phyloP scores from a whole-genome alignment of 2,888 invertebrate genomes.

The Dysmachus trigonus region DNA sequence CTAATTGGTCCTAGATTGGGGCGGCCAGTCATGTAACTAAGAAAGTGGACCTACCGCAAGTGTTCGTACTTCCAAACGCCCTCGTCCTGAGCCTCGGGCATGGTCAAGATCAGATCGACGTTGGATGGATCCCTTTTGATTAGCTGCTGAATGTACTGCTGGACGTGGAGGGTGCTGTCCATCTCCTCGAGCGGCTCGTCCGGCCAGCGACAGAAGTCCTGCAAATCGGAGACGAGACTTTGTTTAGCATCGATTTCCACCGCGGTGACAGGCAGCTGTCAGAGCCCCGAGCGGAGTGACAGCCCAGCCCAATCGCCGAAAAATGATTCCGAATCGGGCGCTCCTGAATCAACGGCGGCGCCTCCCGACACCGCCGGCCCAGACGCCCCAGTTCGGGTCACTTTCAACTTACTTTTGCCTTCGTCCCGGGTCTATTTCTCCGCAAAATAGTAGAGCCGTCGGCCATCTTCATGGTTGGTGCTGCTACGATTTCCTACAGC shows the following conservation, averaged over 20 bases:
- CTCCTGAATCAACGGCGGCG: neutral
- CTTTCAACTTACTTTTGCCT: conserved; percentile 75
- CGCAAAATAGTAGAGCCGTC: conserved; percentile 83
- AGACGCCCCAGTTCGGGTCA: neutral
- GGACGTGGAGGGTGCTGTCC: conserved; percentile 98
- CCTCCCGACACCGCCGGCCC: neutral
- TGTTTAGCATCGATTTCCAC: conserved; percentile 25
- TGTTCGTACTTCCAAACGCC: conserved; percentile 99
- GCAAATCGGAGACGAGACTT: conserved; percentile 25
- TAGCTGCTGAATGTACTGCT: conserved; percentile 98
- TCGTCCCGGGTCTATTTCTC: conserved; percentile 91
- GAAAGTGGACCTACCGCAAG: conserved; percentile 71
- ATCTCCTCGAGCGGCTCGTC: conserved; percentile 99
- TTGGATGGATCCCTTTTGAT: conserved; percentile 92
- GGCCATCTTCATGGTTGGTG: conserved; percentile 78
- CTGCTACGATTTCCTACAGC: neutral
- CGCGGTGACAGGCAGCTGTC: neutral
- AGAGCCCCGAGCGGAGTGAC: neutral
- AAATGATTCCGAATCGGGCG: neutral
- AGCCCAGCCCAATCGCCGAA: neutral
- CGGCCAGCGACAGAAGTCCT: conserved; percentile 98
- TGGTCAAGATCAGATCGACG: conserved; percentile 92
- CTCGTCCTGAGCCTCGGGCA: conserved; percentile 97
- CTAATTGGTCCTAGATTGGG: neutral
- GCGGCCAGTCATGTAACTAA: neutral